A percentile compares a stretch with the other conserved stretches of the same genome.
These are phyloP conservation scores for Dichetophora obliterata DNA, from an alignment of 2,888 invertebrate genomes.

Conservation along the genomic window DNA sequence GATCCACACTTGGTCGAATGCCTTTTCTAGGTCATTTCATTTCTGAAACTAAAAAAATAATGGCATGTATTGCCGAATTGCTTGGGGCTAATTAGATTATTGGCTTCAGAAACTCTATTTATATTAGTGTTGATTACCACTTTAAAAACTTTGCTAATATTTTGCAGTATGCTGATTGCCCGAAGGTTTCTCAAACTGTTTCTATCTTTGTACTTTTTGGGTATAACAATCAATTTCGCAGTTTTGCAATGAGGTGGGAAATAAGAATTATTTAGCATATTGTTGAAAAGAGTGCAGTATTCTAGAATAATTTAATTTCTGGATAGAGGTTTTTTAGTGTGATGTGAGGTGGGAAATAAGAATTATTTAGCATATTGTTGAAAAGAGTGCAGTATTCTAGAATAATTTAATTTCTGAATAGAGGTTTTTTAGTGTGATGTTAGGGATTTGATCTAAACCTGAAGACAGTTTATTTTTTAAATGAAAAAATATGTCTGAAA, in stretches of 20 bases:
- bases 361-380: not conserved
- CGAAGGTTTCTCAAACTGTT: not conserved
- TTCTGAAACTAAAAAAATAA: too few species aligned
- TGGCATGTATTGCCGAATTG: constrained; percentile 12
- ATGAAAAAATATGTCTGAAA: not conserved
- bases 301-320: not conserved
- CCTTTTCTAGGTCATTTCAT: too few species aligned
- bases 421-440: not conserved
- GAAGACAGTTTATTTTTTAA: not conserved
- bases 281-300: constrained; percentile 8
- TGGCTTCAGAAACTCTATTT: not conserved
- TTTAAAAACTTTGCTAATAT: not conserved
- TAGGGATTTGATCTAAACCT: not conserved
- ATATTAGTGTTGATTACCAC: not conserved
- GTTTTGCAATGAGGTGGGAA: constrained; percentile 12
- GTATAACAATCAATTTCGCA: constrained; percentile 1
- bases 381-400: not conserved
- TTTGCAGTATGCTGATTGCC: constrained; percentile 17
- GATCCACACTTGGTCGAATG: too few species aligned
- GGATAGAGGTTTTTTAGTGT: not conserved
- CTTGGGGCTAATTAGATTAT: not conserved
- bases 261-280: not conserved
- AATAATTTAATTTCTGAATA: not conserved
- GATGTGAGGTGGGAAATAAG: constrained; percentile 4
- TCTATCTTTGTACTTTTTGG: constrained; percentile 18